Conservation (phyloP, 2,888 invertebrate species). For the Melikaiella ostensackeni region DNA sequence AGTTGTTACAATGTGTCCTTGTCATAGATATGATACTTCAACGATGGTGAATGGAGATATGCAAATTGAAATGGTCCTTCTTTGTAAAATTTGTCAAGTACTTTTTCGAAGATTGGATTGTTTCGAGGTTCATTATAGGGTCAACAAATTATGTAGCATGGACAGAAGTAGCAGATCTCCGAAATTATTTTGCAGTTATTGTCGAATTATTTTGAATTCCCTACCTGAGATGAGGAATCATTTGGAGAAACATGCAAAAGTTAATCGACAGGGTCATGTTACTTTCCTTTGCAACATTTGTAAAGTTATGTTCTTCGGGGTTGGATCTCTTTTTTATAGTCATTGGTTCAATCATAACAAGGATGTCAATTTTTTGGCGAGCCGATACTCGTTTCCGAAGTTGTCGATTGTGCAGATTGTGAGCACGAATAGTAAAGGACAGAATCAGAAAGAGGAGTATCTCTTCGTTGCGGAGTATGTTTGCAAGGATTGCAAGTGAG, state of each 20-base stretch:
- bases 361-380: conserved; percentile 64
- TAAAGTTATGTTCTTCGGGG: conserved; percentile 68
- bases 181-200: conserved; percentile 66
- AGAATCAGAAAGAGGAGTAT: conserved; percentile 57
- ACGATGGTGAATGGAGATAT: conserved; percentile 51
- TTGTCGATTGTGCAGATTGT: conserved; percentile 55
- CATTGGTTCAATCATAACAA: conserved; percentile 70
- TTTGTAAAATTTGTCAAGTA: conserved; percentile 64
- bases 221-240: conserved; percentile 65
- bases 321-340: conserved; percentile 64
- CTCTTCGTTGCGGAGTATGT: conserved; percentile 68
- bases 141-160: conserved; percentile 42
- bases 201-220: conserved; percentile 58
- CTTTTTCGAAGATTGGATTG: conserved; percentile 68
- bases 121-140: conserved; percentile 67
- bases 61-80: conserved; percentile 68
- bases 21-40: conserved; percentile 60
- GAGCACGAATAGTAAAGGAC: conserved; percentile 8
- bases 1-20: conserved; percentile 60
- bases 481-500: conserved; percentile 62
- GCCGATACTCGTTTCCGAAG: conserved; percentile 66
- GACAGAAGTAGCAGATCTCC: conserved; percentile 60
- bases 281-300: conserved; percentile 71
- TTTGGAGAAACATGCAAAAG: conserved; percentile 61
- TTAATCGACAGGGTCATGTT: conserved; percentile 56